Conservation (phyloP, 2,113 vertebrate species). For the Arvicanthis niloticus region DNA sequence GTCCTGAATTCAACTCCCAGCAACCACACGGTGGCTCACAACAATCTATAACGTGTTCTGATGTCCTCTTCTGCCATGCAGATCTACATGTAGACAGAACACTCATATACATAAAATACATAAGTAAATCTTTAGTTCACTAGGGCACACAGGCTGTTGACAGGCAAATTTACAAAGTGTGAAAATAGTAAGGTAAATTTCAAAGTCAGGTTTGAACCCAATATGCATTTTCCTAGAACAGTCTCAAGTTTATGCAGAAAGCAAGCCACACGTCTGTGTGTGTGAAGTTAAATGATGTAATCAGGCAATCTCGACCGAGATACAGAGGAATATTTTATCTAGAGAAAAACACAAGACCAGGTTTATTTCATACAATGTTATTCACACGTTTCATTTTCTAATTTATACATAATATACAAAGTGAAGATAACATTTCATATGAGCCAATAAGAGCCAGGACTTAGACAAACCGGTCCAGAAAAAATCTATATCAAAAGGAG, state of each 20-base stretch:
- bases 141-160: background rate
- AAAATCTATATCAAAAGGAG: conserved; percentile 85
- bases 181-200: background rate
- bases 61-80: background rate
- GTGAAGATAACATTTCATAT: conserved; percentile 89
- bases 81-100: background rate
- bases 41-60: background rate
- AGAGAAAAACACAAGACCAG: conserved; percentile 90
- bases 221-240: background rate
- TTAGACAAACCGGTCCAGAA: conserved; percentile 87
- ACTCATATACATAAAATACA: background rate
- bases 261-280: background rate
- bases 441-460: conserved; percentile 87
- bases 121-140: background rate
- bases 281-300: background rate
- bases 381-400: conserved; percentile 90
- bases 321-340: conserved; percentile 72
- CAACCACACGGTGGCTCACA: background rate
- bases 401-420: conserved; percentile 92
- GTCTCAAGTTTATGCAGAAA: background rate
- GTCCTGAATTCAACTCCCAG: background rate
- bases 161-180: background rate
- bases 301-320: conserved; percentile 21
- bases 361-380: conserved; percentile 90
- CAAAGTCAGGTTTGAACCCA: background rate